Percentiles rank a stretch among this genome's conserved stretches.
Evolutionary conservation across 2,888 invertebrate genomes (phyloP).

Genomic region (Brenthis daphne): DNA sequence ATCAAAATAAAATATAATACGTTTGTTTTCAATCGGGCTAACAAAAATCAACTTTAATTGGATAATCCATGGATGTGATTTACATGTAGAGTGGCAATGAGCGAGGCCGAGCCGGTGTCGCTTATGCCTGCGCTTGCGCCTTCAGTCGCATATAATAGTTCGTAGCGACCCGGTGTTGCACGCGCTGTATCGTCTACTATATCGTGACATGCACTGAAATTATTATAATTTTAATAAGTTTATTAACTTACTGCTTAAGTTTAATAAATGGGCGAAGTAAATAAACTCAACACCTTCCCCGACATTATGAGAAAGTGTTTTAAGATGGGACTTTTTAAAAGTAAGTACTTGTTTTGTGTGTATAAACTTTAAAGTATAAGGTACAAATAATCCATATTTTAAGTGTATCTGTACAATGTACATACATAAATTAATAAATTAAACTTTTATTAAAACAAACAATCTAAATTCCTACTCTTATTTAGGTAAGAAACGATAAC

Average conservation of each 20-base stretch:
- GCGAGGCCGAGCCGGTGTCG: constrained; percentile 48
- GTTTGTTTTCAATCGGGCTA: background rate
- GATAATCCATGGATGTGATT: constrained; percentile 46
- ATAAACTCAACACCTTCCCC: constrained; percentile 58
- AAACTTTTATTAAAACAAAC: too few relatives aligned
- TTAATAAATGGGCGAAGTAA: constrained; percentile 58
- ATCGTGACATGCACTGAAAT: constrained; percentile 37
- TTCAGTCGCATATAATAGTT: constrained; percentile 63
- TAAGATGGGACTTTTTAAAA: constrained; percentile 77
- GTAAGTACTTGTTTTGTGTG: constrained; percentile 55
- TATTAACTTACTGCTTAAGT: constrained; percentile 11
- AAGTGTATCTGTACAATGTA: too few relatives aligned
- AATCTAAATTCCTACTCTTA: too few relatives aligned
- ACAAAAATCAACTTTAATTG: constrained; percentile 24
- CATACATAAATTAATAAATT: too few relatives aligned
- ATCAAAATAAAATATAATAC: too few relatives aligned
- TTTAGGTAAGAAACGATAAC: too few relatives aligned
- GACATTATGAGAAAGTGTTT: constrained; percentile 77
- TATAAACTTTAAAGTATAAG: background rate
- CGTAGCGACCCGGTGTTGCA: constrained; percentile 64
- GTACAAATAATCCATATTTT: too few relatives aligned
- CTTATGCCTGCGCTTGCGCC: constrained; percentile 46
- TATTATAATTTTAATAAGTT: constrained; percentile 4
- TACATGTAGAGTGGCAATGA: constrained; percentile 67
- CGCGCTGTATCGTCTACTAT: constrained; percentile 42